A percentile compares a stretch with the other conserved stretches of the same genome.
These are phyloP conservation scores for Drosophila percnosoma DNA, from an alignment of 2,888 invertebrate genomes.

Conservation along the genomic window DNA sequence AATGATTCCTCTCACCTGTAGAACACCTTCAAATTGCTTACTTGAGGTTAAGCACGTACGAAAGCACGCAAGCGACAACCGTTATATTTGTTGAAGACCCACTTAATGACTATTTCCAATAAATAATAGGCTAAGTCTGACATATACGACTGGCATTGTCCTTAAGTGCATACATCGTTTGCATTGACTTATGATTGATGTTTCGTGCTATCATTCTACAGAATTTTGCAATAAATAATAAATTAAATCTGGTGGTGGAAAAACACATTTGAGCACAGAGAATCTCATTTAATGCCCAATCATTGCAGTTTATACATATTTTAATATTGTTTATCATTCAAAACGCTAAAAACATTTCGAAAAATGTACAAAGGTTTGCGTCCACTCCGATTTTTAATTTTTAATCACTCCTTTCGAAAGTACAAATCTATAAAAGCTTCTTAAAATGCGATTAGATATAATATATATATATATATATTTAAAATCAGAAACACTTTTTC, in stretches of 20 bases:
- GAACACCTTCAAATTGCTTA: neutral
- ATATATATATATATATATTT: neutral
- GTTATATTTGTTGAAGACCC: neutral
- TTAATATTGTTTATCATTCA: no score
- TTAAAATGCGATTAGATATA: neutral
- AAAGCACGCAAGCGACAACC: neutral
- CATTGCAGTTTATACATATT: no score
- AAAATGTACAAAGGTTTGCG: neutral
- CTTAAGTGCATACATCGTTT: neutral
- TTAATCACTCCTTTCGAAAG: neutral
- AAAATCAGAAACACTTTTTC: neutral
- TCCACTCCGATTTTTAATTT: neutral
- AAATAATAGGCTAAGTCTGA: neutral
- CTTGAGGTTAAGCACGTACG: conserved; percentile 16
- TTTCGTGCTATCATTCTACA: neutral
- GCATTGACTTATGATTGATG: neutral
- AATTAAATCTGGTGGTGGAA: no score
- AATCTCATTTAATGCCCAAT: no score
- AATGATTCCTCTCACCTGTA: neutral
- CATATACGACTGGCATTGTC: neutral
- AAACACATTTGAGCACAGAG: no score
- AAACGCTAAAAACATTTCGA: no score
- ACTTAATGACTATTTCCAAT: neutral
- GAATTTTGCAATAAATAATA: neutral
- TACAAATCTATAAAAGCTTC: neutral